Evolutionary conservation across 2,797 vertebrate genomes (phyloP), one percentile per base, ranked within the genome.

Genomic region (Spondyliosoma cantharus): DNA sequence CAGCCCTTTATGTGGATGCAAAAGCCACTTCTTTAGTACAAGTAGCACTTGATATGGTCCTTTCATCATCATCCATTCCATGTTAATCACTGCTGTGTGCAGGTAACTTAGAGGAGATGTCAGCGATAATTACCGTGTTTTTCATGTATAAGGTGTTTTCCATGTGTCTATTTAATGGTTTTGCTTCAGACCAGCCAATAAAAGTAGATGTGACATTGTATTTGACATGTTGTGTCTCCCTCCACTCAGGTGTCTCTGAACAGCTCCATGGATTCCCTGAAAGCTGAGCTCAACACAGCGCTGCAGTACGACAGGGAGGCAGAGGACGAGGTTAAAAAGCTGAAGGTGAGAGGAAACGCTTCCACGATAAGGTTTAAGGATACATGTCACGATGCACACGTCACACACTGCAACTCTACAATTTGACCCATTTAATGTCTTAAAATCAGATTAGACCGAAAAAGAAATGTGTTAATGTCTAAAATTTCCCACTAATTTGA

Each of bases 251-350:
- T 84, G 1, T 96, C 96, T 78, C 92, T 98, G 58, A 96, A 92
- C 91, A 95, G 95, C 85, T 95, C 95, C 71, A 94, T 96, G 92
- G 96, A 95, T 52, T 96, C 96, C 0, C 92, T 97, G 42, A 96
- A 96, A 86, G 90, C 79, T 29, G 96, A 97, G 85, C 92, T 97
- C 48, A 96, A 96, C 83, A 95, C 94, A 0, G 95, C 97, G 0
- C 90, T 94, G 81, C 90, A 93, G 81, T 97, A 93, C 81, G 96
- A 96, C 82, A 93, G 95, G 20, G 95, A 95, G 12, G 95, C 96
- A 3, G 96, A 97, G 83, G 96, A 96, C 4, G 96, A 97, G 83
- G 96, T 97, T 0, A 95, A 93, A 71, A 97, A 97, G 76, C 95
- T 98, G 46, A 97, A 98, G 96, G 97, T 96, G 88, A 87, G 89